Evolutionary conservation across 64 coral and sea anemone species (phyloP), one percentile per base, ranked within the genome.

Genomic region (Montipora foliosa): DNA sequence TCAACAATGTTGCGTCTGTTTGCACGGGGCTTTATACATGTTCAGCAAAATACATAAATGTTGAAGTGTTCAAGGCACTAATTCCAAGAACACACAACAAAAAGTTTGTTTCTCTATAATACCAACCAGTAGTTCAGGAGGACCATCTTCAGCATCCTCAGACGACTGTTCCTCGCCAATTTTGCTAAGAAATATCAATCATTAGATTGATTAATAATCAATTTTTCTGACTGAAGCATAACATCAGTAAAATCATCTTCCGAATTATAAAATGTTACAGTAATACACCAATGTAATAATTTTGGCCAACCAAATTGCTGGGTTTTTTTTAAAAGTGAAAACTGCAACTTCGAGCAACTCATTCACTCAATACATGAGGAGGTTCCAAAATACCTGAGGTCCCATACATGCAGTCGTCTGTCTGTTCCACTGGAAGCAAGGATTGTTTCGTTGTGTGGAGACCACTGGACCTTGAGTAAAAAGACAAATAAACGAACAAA

Each of bases 141-240:
- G 98, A 1, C 98, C 98, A 90, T 99, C 98, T 79, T 99, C 98
- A 47, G 95, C 89, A 96, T 99, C 98, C 21, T 99, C 98, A 70
- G 98, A 83, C 15, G 98, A 99, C 66, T 99, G 98, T 67, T 99
- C 98, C 49, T 99, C 98, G 22, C 98, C 98, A 92, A 99, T 99
- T 99, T 99, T 99, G 59, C 98, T 99, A n/a, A 22, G 58, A 81
- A 47, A 5, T 59, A 76, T 3, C 71, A 29, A 79, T 12, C 37
- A 68, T 19, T 7, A 64, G 19, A 71, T 71, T 13, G 12, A 67
- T 67, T 67, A 21, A 81, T 4, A 37, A 16, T 5, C 6, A 58
- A 11, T 37, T 37, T 37, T 37, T 37, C 37, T 37, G 37, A 37
- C 37, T 2, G 37, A 37, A 37, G 37, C 37, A 2, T 37, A 37